Evolutionary conservation across 2,113 vertebrate species (phyloP).

Genomic region (Baryphthengus martii): DNA sequence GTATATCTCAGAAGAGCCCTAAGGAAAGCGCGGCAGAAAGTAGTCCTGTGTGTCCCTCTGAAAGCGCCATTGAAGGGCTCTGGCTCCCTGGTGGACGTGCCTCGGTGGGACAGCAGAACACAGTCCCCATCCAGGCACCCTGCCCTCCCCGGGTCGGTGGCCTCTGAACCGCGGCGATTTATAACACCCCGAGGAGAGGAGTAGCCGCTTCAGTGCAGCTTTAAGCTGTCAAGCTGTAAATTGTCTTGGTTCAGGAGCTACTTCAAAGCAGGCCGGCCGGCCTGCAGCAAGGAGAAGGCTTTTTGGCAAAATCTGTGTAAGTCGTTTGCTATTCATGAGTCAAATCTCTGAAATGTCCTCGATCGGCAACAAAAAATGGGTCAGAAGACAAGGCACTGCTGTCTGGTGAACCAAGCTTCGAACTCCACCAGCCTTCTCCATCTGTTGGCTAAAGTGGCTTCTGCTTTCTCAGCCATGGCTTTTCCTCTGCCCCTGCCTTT

Average conservation of each 20-base stretch:
- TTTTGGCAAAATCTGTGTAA: neutral
- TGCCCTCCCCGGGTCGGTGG: neutral
- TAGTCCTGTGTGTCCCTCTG: slow-evolving; percentile 48
- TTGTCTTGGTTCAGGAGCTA: slow-evolving; percentile 44
- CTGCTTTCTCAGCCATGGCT: neutral
- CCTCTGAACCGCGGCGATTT: neutral
- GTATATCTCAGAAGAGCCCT: neutral
- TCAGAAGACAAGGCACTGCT: slow-evolving; percentile 32
- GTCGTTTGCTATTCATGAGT: slow-evolving; percentile 52
- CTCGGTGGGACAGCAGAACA: slow-evolving; percentile 45
- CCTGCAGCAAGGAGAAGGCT: slow-evolving; percentile 50
- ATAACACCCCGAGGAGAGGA: neutral
- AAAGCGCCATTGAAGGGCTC: slow-evolving; percentile 57
- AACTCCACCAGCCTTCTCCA: neutral
- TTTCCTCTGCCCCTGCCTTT: neutral
- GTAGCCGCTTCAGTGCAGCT: neutral
- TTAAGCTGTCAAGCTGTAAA: slow-evolving; percentile 58
- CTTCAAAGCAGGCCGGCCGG: slow-evolving; percentile 42
- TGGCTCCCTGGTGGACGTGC: slow-evolving; percentile 14
- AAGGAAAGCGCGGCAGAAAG: slow-evolving; percentile 18
- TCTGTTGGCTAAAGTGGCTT: neutral
- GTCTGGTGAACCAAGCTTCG: neutral
- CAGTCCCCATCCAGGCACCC: slow-evolving; percentile 47
- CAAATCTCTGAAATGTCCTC: slow-evolving; percentile 30
- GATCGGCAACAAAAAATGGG: slow-evolving; percentile 37